Evolutionary conservation across 2,888 invertebrate species (phyloP).

Genomic region (Coelogynopora nodosa): DNA sequence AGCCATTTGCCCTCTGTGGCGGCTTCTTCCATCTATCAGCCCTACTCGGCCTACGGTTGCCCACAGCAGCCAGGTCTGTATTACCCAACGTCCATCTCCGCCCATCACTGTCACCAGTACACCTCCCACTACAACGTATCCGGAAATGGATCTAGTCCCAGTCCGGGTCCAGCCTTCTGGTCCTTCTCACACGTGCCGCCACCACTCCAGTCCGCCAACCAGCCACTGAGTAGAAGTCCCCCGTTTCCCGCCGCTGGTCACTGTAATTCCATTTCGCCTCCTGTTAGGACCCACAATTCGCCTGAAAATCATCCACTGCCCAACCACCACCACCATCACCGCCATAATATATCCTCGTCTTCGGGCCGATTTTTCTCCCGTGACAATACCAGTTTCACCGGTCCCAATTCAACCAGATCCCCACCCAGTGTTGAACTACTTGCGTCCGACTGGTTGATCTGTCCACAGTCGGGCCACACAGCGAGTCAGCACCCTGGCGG

Average conservation of each 20-base stretch:
- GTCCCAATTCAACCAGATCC: not conserved
- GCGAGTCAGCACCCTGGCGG: not conserved
- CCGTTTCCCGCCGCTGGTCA: not conserved
- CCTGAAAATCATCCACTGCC: not conserved
- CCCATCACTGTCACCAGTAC: slow-evolving; percentile 8
- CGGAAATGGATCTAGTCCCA: not conserved
- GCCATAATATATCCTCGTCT: not conserved
- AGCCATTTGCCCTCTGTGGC: not conserved
- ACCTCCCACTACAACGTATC: not conserved
- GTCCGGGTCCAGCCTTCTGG: not conserved
- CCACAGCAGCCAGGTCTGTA: not conserved
- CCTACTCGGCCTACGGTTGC: not conserved
- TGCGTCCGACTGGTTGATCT: not conserved
- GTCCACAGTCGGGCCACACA: not conserved
- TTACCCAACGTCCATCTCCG: not conserved
- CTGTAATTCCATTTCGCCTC: not conserved
- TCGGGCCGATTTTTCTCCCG: not conserved
- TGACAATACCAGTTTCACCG: not conserved
- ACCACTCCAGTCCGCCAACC: not conserved
- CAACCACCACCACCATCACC: not conserved
- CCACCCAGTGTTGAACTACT: slow-evolving; percentile 5
- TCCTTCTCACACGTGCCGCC: not conserved
- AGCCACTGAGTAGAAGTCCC: not conserved
- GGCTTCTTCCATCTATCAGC: not conserved
- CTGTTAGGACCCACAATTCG: not conserved